Conservation (phyloP, 2,888 invertebrate species). For the Philaethria dido region DNA sequence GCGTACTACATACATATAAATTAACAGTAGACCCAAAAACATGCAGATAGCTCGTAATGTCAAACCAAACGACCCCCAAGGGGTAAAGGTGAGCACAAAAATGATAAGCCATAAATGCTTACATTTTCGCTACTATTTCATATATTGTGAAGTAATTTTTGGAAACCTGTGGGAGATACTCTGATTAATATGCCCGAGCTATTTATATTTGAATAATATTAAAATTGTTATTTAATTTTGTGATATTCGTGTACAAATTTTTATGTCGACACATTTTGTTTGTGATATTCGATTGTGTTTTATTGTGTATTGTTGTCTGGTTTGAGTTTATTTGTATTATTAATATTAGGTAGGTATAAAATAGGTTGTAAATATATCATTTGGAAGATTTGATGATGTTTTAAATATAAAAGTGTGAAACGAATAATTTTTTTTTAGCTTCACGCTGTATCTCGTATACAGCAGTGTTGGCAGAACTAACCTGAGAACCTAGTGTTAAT, state of each 20-base stretch:
- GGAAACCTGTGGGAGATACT: constrained; percentile 59
- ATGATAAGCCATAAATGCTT: constrained; percentile 68
- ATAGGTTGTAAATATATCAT: too few species aligned
- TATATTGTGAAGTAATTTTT: constrained; percentile 46
- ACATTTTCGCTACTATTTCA: constrained; percentile 53
- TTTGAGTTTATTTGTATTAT: too few species aligned
- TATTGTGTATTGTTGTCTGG: too few species aligned
- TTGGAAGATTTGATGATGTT: too few species aligned
- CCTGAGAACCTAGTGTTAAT: too few species aligned
- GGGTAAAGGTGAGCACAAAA: constrained; percentile 67
- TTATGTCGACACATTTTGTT: background rate
- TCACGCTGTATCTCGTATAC: too few species aligned
- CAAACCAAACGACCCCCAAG: constrained; percentile 68
- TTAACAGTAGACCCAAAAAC: constrained; percentile 10
- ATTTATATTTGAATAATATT: constrained; percentile 43
- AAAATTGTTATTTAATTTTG: constrained; percentile 24
- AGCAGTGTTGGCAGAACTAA: too few species aligned
- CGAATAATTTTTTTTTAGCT: too few species aligned
- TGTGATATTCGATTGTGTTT: too few species aligned
- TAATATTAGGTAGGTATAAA: too few species aligned
- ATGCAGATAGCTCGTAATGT: constrained; percentile 57
- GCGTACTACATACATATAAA: background rate
- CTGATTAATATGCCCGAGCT: constrained; percentile 52
- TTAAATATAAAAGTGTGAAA: too few species aligned
- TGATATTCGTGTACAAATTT: background rate